Percentiles rank a stretch among this genome's conserved stretches.
Conservation (phyloP, 2,888 invertebrate genomes). For the Amphipoea oculea region DNA sequence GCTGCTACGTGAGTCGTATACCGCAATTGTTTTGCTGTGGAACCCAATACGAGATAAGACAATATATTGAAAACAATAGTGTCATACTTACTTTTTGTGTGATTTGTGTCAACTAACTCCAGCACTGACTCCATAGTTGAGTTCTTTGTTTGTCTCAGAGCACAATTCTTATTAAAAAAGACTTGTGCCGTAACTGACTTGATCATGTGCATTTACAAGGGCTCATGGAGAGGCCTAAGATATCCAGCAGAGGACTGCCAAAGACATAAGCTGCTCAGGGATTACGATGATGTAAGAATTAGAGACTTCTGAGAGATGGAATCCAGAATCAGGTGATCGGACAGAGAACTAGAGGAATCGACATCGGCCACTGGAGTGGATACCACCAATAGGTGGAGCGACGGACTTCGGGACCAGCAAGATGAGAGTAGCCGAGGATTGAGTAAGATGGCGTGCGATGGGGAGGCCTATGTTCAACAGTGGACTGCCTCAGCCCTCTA, state of each 20-base stretch:
- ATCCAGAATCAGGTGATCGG: not conserved
- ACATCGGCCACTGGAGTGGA: not conserved
- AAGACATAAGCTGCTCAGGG: not conserved
- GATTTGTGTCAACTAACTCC: not conserved
- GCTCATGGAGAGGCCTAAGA: not conserved
- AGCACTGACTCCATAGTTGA: not conserved
- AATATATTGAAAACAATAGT: conserved; percentile 21
- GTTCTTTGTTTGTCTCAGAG: not conserved
- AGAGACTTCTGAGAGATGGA: not conserved
- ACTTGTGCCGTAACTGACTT: not conserved
- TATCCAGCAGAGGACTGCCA: not conserved
- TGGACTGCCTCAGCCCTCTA: too few relatives aligned
- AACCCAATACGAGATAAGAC: conserved; percentile 3
- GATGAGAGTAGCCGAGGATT: not conserved
- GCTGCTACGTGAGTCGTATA: conserved; percentile 1
- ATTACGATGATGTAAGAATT: not conserved
- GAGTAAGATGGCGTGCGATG: not conserved
- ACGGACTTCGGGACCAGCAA: not conserved
- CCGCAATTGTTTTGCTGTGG: not conserved
- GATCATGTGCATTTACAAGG: not conserved
- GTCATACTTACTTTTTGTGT: not conserved
- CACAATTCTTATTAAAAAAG: not conserved
- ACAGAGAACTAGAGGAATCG: not conserved
- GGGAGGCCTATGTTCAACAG: not conserved
- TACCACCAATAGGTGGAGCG: not conserved